Evolutionary conservation across 2,888 invertebrate species (phyloP).

Genomic region (Meteorus colon): DNA sequence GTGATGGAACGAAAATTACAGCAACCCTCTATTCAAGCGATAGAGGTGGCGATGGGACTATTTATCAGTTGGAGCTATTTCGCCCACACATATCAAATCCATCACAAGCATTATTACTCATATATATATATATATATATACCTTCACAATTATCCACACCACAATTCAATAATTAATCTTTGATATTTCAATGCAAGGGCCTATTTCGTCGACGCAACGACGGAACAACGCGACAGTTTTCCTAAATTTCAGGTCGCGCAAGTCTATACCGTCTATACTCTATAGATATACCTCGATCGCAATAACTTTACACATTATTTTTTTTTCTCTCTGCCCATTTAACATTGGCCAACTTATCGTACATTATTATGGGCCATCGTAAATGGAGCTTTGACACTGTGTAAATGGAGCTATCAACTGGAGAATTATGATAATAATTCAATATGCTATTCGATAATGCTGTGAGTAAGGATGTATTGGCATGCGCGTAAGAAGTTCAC

Average conservation of each 20-base stretch:
- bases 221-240: constrained; percentile 65
- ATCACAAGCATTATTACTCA: not conserved
- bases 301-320: constrained; percentile 57
- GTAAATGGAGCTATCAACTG: not conserved
- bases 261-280: constrained; percentile 48
- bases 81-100: not conserved
- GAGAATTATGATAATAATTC: constrained; percentile 39
- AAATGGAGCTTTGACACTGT: not conserved
- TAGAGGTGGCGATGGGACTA: not conserved
- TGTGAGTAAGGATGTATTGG: constrained; percentile 38
- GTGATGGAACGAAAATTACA: not conserved
- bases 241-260: constrained; percentile 43
- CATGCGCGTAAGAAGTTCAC: constrained; percentile 35
- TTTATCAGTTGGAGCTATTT: not conserved
- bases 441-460: constrained; percentile 16
- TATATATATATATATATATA: not conserved
- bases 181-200: constrained; percentile 18
- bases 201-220: constrained; percentile 19
- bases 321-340: constrained; percentile 50
- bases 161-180: not conserved
- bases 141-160: not conserved
- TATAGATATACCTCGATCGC: constrained; percentile 44
- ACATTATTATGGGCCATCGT: not conserved
- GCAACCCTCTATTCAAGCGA: constrained; percentile 27
- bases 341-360: constrained; percentile 35